Conservation (phyloP, 2,888 invertebrate species). For the Drosophila tripunctata region DNA sequence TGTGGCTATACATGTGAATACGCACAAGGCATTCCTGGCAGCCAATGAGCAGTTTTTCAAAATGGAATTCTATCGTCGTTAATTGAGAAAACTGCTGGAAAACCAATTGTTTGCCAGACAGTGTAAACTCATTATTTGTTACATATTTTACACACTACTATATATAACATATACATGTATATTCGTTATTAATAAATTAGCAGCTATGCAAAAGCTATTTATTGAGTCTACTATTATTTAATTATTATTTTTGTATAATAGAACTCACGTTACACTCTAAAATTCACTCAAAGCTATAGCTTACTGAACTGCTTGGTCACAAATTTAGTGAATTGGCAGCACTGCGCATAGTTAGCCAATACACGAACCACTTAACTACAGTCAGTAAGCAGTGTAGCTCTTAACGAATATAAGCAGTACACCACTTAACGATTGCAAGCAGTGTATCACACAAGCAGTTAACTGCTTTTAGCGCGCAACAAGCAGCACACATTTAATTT, state of each 20-base stretch:
- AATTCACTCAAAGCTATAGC: background rate
- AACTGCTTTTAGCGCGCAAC: no score
- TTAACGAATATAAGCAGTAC: background rate
- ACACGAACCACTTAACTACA: constrained; percentile 8
- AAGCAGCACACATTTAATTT: background rate
- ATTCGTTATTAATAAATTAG: background rate
- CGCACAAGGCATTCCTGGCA: constrained; percentile 79
- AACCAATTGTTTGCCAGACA: background rate
- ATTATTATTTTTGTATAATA: background rate
- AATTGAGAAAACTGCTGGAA: background rate
- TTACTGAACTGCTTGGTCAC: background rate
- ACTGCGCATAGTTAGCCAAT: background rate
- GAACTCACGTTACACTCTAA: background rate
- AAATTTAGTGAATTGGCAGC: constrained; percentile 20
- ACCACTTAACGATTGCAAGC: background rate
- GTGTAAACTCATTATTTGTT: background rate
- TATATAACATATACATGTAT: no score
- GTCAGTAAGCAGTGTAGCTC: constrained; percentile 11
- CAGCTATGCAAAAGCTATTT: background rate
- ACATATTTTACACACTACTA: background rate
- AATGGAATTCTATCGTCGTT: constrained; percentile 67
- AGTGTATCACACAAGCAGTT: background rate
- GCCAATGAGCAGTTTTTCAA: constrained; percentile 76
- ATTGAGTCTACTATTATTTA: background rate
- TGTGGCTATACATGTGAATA: constrained; percentile 86